Percentiles rank a stretch among this genome's conserved stretches.
Conservation (phyloP, 37 sponge, comb jelly and placozoan species). For the Bolinopsis microptera region DNA sequence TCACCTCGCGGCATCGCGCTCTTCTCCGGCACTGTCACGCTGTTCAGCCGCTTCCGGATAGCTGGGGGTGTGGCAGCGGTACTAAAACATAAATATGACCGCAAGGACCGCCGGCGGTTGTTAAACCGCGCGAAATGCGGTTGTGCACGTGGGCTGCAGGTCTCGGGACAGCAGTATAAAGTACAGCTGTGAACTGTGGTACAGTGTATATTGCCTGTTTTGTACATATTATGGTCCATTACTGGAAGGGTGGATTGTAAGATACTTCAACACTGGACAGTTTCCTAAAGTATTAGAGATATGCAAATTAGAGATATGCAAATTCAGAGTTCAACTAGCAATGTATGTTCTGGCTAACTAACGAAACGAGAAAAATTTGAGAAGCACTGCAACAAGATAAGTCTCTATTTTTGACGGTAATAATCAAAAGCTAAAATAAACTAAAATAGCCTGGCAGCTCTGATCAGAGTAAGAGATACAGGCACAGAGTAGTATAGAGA, state of each 20-base stretch:
- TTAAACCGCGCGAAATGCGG: not conserved
- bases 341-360: not conserved
- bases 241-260: too few relatives aligned
- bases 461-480: not conserved
- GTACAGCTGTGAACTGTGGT: constrained; percentile 48
- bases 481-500: not conserved
- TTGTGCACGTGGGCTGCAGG: not conserved
- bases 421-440: too few relatives aligned
- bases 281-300: too few relatives aligned
- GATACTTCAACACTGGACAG: too few relatives aligned
- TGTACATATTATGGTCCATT: not conserved
- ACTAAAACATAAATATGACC: not conserved
- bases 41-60: not conserved
- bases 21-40: not conserved
- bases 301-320: too few relatives aligned
- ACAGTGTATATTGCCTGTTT: not conserved
- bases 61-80: not conserved
- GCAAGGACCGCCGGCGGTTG: not conserved
- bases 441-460: too few relatives aligned
- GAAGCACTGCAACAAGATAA: not conserved
- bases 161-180: constrained; percentile 5
- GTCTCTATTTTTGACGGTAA: too few relatives aligned
- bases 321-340: too few relatives aligned
- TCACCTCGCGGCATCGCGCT: not conserved
- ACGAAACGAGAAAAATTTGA: not conserved